Evolutionary conservation across 2,888 invertebrate species (phyloP).

Genomic region (Portevinia maculata): DNA sequence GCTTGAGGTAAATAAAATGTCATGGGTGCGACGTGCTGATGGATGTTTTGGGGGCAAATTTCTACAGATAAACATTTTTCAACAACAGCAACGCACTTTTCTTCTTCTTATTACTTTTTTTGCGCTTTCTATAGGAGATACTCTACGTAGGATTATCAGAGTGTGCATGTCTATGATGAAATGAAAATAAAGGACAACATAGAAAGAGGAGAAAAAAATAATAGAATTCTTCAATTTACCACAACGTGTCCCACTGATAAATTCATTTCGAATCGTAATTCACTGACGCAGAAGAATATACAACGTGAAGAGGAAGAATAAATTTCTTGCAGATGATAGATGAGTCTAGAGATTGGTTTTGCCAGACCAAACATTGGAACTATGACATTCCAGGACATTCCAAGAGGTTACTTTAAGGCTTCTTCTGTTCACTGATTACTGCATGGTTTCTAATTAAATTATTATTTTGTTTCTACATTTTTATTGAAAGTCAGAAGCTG

Average conservation of each 20-base stretch:
- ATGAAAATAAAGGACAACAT: slow-evolving; percentile 29
- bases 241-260: slow-evolving; percentile 64
- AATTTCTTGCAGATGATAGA: slow-evolving; percentile 67
- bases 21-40: slow-evolving; percentile 72
- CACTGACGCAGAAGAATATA: slow-evolving; percentile 59
- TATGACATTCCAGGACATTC: slow-evolving; percentile 48
- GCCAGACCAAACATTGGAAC: slow-evolving; percentile 56
- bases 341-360: slow-evolving; percentile 66
- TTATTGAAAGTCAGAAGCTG: not conserved
- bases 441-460: slow-evolving; percentile 34
- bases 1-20: slow-evolving; percentile 74
- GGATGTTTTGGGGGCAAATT: slow-evolving; percentile 66
- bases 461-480: not conserved
- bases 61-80: slow-evolving; percentile 68
- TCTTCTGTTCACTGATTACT: slow-evolving; percentile 38
- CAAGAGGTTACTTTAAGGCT: slow-evolving; percentile 39
- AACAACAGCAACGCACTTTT: slow-evolving; percentile 57
- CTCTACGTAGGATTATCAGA: not conserved
- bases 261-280: slow-evolving; percentile 70
- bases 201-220: not conserved
- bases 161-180: slow-evolving; percentile 26
- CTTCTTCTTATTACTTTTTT: slow-evolving; percentile 12
- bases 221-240: slow-evolving; percentile 54
- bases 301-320: slow-evolving; percentile 12
- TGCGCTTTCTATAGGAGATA: not conserved